Conservation (phyloP, 2,797 vertebrate species). For the Mormyrops attenuatus region DNA sequence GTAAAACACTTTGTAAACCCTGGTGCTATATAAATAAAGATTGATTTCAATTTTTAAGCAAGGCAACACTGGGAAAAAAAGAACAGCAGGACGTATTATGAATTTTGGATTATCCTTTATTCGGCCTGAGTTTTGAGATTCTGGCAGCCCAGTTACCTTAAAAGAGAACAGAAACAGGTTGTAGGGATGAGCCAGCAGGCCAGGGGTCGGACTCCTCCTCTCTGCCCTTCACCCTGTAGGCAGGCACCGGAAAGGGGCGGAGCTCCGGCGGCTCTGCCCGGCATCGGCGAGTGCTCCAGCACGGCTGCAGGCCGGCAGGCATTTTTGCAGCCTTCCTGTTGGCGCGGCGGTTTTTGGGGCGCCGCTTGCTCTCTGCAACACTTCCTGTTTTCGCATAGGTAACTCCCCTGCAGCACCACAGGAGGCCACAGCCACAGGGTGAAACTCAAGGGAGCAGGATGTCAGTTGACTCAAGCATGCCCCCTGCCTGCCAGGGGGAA, state of each 20-base stretch:
- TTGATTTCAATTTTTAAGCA: neutral
- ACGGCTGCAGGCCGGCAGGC: neutral
- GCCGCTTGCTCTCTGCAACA: conserved; percentile 29
- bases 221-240: neutral
- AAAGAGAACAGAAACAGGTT: neutral
- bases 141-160: neutral
- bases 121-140: neutral
- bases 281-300: too few relatives aligned
- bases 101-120: neutral
- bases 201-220: neutral
- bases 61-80: neutral
- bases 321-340: neutral
- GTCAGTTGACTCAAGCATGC: neutral
- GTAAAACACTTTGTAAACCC: neutral
- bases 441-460: neutral
- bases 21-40: neutral
- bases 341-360: neutral
- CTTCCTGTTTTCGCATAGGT: conserved; percentile 52
- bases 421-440: neutral
- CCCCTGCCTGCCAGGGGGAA: neutral
- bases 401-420: neutral
- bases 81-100: neutral
- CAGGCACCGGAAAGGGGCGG: neutral
- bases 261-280: neutral
- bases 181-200: neutral